These are phyloP conservation scores for Xyrichtys novacula DNA, from an alignment of 2,797 vertebrate species.

Conservation along the genomic window DNA sequence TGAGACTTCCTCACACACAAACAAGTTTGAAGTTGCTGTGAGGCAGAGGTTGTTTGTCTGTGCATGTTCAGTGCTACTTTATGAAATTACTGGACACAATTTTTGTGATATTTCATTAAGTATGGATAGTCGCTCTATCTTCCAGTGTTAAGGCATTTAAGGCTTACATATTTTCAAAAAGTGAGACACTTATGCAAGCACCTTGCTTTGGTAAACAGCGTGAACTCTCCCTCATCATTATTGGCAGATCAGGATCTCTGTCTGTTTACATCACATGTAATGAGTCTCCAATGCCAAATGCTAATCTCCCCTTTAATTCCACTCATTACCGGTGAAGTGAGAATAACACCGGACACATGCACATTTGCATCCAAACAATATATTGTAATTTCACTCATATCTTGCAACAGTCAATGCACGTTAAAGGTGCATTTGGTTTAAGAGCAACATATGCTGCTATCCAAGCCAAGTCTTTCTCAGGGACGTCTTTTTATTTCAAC, in stretches of 20 bases:
- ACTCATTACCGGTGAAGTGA: slow-evolving; percentile 20
- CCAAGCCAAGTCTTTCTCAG: too few relatives aligned
- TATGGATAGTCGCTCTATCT: background rate
- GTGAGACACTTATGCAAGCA: background rate
- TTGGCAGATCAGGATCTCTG: slow-evolving; percentile 19
- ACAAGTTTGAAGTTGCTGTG: background rate
- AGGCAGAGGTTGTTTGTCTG: slow-evolving; percentile 2
- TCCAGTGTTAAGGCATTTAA: background rate
- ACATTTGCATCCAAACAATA: background rate
- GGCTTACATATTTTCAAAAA: background rate
- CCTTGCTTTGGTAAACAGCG: background rate
- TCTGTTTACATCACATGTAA: slow-evolving; percentile 56
- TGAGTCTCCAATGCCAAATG: slow-evolving; percentile 50
- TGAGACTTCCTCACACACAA: background rate
- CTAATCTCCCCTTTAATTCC: slow-evolving; percentile 64
- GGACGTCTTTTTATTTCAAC: too few relatives aligned
- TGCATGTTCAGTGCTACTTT: slow-evolving; percentile 6
- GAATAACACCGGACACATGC: slow-evolving; percentile 23
- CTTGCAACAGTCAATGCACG: too few relatives aligned
- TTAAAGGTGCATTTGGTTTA: too few relatives aligned
- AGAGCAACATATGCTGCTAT: too few relatives aligned
- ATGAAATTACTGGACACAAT: background rate
- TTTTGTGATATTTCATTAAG: background rate
- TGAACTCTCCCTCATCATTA: slow-evolving; percentile 16
- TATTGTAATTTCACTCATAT: too few relatives aligned